Conservation (phyloP, 2,113 vertebrate species). For the Psettodes erumei region DNA sequence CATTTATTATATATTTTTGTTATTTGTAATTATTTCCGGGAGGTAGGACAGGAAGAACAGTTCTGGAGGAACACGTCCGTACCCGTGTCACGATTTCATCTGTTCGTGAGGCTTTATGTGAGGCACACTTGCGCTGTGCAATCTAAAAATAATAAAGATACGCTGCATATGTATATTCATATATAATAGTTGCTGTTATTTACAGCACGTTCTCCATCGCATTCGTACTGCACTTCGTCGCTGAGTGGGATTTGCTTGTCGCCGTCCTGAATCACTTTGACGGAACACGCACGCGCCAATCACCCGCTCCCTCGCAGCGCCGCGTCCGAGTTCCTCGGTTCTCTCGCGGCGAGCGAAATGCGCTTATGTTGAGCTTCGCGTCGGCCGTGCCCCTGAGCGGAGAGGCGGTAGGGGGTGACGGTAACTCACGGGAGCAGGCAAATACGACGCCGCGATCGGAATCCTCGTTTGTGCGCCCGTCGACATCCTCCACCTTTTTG, state of each 20-base stretch:
- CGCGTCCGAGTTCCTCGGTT: conserved; percentile 42
- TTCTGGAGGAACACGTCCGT: neutral
- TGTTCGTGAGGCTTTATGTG: neutral
- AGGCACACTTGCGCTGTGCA: neutral
- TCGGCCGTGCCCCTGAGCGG: conserved; percentile 33
- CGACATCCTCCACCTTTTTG: neutral
- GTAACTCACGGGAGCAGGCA: conserved; percentile 19
- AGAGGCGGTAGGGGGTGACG: conserved; percentile 17
- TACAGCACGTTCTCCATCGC: conserved; percentile 38
- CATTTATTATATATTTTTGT: neutral
- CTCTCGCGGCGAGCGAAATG: conserved; percentile 44
- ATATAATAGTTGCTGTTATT: too few species aligned
- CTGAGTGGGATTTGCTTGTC: conserved; percentile 42
- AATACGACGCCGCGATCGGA: conserved; percentile 12
- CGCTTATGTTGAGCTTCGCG: conserved; percentile 26
- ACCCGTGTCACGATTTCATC: neutral
- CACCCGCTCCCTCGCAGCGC: conserved; percentile 46
- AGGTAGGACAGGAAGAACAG: too few species aligned
- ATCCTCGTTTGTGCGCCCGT: conserved; percentile 30
- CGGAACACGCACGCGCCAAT: conserved; percentile 44
- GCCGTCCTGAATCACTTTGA: conserved; percentile 58
- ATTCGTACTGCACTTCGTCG: conserved; percentile 36
- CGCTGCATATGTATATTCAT: neutral
- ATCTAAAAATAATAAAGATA: conserved; percentile 3
- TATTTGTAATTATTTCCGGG: neutral